A percentile compares a stretch with the other conserved stretches of the same genome.
These are phyloP conservation scores for Ectobius pallidus DNA, from an alignment of 2,888 invertebrate species.

Conservation along the genomic window DNA sequence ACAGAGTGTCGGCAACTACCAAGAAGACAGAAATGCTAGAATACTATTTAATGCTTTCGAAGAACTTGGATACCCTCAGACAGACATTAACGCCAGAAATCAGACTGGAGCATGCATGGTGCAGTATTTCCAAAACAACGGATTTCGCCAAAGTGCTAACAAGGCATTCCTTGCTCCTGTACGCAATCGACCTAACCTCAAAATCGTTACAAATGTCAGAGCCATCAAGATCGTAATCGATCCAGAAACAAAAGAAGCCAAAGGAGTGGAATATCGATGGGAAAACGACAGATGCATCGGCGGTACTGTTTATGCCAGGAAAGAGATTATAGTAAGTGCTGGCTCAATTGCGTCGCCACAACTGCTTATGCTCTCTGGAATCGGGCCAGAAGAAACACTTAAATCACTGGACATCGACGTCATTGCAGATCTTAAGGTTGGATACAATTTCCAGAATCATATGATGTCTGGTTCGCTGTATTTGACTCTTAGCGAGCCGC, in stretches of 20 bases:
- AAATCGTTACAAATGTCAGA: not conserved
- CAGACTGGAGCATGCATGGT: not conserved
- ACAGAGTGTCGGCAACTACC: not conserved
- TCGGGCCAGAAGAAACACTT: not conserved
- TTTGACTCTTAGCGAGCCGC: not conserved
- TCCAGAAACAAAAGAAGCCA: not conserved
- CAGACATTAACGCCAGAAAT: not conserved
- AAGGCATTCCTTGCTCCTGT: not conserved
- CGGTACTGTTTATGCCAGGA: not conserved
- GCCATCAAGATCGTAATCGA: not conserved
- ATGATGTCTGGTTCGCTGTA: not conserved
- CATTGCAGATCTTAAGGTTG: not conserved
- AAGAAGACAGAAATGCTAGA: not conserved
- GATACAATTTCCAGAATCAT: not conserved
- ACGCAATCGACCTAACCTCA: constrained; percentile 1
- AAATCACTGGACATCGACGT: not conserved
- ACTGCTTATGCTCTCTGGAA: constrained; percentile 3
- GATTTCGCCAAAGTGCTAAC: not conserved
- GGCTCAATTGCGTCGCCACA: not conserved
- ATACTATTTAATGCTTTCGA: not conserved
- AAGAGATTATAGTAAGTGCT: not conserved
- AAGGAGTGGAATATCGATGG: not conserved
- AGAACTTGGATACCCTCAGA: not conserved
- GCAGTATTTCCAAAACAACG: not conserved
- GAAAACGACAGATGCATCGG: not conserved